Conservation (phyloP, 2,888 invertebrate genomes). For the Papilio protenor region DNA sequence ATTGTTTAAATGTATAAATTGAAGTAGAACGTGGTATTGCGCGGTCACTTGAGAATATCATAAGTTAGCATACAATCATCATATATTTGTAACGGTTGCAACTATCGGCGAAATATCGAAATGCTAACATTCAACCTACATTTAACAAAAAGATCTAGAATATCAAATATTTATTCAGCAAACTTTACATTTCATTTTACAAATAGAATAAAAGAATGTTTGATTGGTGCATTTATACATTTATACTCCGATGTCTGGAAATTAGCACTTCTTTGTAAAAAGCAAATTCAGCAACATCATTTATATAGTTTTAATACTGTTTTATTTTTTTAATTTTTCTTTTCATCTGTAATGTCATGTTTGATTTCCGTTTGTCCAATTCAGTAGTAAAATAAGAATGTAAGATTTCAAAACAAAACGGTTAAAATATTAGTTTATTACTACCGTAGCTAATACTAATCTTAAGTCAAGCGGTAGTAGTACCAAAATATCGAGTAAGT, state of each 20-base stretch:
- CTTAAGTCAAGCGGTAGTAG: no score
- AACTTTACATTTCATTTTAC: constrained; percentile 4
- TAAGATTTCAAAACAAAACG: neutral
- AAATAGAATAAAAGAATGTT: neutral
- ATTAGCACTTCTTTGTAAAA: neutral
- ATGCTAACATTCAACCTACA: constrained; percentile 17
- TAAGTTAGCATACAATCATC: constrained; percentile 17
- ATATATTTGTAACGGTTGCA: constrained; percentile 10
- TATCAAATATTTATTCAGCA: constrained; percentile 13
- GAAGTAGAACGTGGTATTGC: neutral
- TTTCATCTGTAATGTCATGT: neutral
- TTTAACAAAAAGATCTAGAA: constrained; percentile 15
- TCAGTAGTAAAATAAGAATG: neutral
- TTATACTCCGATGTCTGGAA: neutral
- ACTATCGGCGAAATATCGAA: constrained; percentile 13
- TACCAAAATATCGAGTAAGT: no score
- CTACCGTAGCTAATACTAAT: neutral
- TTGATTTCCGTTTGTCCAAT: neutral
- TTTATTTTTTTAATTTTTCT: neutral
- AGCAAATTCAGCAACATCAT: neutral
- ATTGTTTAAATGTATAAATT: constrained; percentile 2
- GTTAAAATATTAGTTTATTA: neutral
- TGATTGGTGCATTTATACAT: neutral
- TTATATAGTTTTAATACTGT: no score
- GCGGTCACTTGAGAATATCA: constrained; percentile 4